Conservation (phyloP, 2,888 invertebrate genomes). For the Ichneumon xanthorius region DNA sequence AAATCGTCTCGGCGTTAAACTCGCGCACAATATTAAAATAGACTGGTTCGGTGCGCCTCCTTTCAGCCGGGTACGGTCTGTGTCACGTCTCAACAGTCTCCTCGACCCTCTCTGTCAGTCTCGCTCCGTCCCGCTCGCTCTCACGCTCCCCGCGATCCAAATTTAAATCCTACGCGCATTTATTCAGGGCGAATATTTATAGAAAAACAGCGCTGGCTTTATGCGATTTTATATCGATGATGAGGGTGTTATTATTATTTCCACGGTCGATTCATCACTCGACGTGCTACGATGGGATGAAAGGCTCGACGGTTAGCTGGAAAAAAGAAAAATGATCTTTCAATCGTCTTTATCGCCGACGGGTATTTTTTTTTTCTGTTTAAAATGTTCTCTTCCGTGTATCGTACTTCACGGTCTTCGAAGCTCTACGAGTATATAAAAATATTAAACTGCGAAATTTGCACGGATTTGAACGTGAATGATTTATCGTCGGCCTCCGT, state of each 20-base stretch:
- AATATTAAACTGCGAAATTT: background rate
- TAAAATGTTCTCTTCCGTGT: background rate
- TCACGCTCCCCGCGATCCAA: conserved; percentile 70
- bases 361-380: background rate
- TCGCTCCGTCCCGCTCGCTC: conserved; percentile 29
- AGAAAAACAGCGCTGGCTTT: conserved; percentile 53
- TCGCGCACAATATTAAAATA: conserved; percentile 71
- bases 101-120: background rate
- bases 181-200: conserved; percentile 66
- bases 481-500: background rate
- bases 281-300: background rate
- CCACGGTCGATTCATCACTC: conserved; percentile 5
- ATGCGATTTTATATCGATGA: conserved; percentile 64
- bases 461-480: background rate
- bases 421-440: background rate
- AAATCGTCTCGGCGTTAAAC: conserved; percentile 32
- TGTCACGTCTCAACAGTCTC: conserved; percentile 40
- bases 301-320: background rate
- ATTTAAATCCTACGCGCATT: conserved; percentile 75
- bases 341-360: background rate
- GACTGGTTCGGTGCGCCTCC: conserved; percentile 66
- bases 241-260: conserved; percentile 32
- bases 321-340: background rate
- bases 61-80: conserved; percentile 63
- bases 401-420: background rate